Conservation (phyloP, 2,797 vertebrate genomes). For the Acanthurus leucopareius region DNA sequence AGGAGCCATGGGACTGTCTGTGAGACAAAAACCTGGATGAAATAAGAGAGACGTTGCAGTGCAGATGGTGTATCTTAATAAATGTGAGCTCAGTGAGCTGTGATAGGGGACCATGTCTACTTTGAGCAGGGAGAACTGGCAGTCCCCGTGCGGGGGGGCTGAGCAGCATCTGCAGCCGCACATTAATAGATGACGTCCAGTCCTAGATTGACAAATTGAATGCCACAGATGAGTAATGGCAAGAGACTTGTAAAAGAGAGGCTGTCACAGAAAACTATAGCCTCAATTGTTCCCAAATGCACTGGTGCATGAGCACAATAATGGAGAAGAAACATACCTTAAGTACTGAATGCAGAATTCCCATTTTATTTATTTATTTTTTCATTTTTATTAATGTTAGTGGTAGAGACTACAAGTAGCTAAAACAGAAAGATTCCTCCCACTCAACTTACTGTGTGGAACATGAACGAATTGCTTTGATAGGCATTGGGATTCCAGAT, state of each 20-base stretch:
- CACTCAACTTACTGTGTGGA: background rate
- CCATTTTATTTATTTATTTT: background rate
- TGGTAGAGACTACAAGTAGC: background rate
- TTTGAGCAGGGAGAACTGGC: constrained; percentile 60
- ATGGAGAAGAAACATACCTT: constrained; percentile 20
- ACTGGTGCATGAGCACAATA: constrained; percentile 46
- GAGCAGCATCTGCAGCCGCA: constrained; percentile 68
- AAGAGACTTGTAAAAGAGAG: constrained; percentile 48
- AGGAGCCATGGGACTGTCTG: constrained; percentile 21
- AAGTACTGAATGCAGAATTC: constrained; percentile 28
- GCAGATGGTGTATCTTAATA: constrained; percentile 74
- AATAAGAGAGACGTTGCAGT: constrained; percentile 52
- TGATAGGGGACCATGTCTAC: constrained; percentile 56
- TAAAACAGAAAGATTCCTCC: background rate
- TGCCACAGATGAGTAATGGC: constrained; percentile 78
- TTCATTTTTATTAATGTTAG: background rate
- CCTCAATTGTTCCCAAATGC: constrained; percentile 63
- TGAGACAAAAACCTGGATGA: constrained; percentile 26
- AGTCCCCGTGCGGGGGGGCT: constrained; percentile 52
- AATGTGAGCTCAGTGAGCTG: constrained; percentile 59
- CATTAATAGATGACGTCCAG: constrained; percentile 65
- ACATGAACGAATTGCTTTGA: background rate
- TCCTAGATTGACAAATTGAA: constrained; percentile 74
- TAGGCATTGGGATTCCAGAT: background rate
- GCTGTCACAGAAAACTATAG: constrained; percentile 50